Evolutionary conservation across 1,140 invertebrate genomes (phyloP), one percentile per base, ranked within the genome.

Genomic region (Ruditapes philippinarum): DNA sequence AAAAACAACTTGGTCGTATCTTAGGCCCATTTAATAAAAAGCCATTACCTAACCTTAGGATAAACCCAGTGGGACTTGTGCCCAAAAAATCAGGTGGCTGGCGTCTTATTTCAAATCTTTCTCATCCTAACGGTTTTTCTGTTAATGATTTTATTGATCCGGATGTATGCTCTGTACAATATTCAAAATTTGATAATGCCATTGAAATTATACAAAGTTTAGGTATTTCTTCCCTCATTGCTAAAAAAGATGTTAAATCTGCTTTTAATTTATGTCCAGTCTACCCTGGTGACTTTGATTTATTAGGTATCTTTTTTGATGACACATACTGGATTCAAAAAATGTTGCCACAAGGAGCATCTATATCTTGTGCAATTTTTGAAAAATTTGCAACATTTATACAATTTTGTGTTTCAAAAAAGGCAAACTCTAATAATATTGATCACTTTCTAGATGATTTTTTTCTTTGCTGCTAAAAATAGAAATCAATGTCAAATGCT

Each of bases 81-180:
- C 22, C 19, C 12, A 78, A 78, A 28, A 78, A 54, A 28, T 14
- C 25, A 19, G 33, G 17, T 65, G 54, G 65, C 3, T 82, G 12
- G 12, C 25, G 54, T 19, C 22, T 82, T 17, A 84, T 84, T 1
- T 65, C 49, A 28, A 62, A 74, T 33, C 31, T 84, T 1, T 70
- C 62, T 49, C 73, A 49, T 36, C 68, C 68, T 0, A 31, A 11
- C 3, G 62, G 60, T 7, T 3, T 45, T 14, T 73, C 62, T 14
- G 65, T 84, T 0, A 84, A 84, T 38, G 62, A 84, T 84, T 45
- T 14, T 33, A 84, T 84, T 51, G 62, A 80, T 40, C 74, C 51
- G n/a, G 25, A 19, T 3, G 19, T 88, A 36, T 79, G 74, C n/a
- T 80, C 74, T 2, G 76, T 88, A 12, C 45, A 79, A 31, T 88